phyloP scores from a whole-genome alignment of 2,888 invertebrate genomes.

The Adelphocoris suturalis region DNA sequence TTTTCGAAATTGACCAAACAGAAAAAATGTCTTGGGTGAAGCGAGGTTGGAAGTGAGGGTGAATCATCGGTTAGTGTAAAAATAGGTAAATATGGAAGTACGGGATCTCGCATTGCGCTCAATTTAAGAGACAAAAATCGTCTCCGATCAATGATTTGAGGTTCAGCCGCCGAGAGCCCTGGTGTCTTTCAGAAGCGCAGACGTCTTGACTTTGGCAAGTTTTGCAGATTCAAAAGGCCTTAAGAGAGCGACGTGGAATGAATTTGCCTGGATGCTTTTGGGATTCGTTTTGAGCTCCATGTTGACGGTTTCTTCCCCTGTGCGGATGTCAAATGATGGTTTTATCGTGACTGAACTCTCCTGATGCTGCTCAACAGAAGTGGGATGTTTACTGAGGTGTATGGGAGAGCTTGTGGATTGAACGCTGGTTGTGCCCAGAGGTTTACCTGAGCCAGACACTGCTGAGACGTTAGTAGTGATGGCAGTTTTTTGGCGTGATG shows the following conservation, averaged over 20 bases:
- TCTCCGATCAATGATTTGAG: not conserved
- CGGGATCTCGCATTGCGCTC: conserved; percentile 44
- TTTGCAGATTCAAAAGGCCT: conserved; percentile 53
- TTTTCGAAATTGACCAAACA: conserved; percentile 74
- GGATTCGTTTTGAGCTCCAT: not conserved
- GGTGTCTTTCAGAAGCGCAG: conserved; percentile 33
- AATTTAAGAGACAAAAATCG: not conserved
- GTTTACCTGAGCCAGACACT: not conserved
- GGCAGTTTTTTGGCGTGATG: not conserved
- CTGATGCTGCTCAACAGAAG: not conserved
- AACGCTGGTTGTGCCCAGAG: not conserved
- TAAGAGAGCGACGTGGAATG: not conserved
- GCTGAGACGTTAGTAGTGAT: not conserved
- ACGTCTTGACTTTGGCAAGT: conserved; percentile 55
- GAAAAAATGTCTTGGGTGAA: conserved; percentile 58
- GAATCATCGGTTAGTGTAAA: conserved; percentile 50
- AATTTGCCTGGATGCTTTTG: not conserved
- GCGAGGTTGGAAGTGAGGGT: conserved; percentile 63
- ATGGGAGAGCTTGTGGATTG: not conserved
- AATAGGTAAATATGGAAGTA: conserved; percentile 66
- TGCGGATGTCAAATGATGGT: conserved; percentile 33
- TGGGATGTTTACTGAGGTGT: not conserved
- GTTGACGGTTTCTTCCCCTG: conserved; percentile 45
- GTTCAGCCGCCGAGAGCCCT: conserved; percentile 54
- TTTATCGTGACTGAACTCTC: not conserved